phyloP scores from a whole-genome alignment of 2,113 vertebrate genomes.

The Sprattus sprattus region DNA sequence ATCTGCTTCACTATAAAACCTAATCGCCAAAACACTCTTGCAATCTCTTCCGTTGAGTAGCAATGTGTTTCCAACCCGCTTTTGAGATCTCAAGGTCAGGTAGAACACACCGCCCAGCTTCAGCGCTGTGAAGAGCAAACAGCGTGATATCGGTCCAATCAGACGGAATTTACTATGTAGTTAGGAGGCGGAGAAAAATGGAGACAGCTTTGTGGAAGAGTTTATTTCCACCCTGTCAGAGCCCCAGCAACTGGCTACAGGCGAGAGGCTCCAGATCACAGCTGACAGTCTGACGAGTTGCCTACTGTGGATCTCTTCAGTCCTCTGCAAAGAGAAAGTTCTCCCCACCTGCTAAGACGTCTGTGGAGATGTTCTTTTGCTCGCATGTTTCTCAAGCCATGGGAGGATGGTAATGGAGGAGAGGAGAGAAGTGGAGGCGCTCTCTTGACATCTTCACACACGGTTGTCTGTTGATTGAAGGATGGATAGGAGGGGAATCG shows the following conservation, averaged over 20 bases:
- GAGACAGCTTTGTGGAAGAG: slow-evolving; percentile 36
- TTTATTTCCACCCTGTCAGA: slow-evolving; percentile 48
- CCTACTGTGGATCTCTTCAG: slow-evolving; percentile 26
- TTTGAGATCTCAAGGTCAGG: not conserved
- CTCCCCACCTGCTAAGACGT: not conserved
- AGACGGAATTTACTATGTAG: slow-evolving; percentile 17
- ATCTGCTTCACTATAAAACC: not conserved
- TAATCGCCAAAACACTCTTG: not conserved
- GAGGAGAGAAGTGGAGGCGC: not conserved
- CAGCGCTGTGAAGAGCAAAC: not conserved
- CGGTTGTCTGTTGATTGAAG: not conserved
- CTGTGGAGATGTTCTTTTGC: not conserved
- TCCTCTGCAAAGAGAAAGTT: slow-evolving; percentile 8
- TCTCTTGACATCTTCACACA: not conserved
- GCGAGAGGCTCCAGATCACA: slow-evolving; percentile 30
- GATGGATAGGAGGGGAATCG: not conserved
- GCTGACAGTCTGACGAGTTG: slow-evolving; percentile 38
- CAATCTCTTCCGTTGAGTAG: not conserved
- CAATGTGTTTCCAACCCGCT: not conserved
- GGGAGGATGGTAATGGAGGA: not conserved
- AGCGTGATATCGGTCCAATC: slow-evolving; percentile 29
- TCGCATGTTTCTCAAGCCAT: not conserved
- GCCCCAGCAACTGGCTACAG: slow-evolving; percentile 22
- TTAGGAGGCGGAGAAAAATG: slow-evolving; percentile 21
- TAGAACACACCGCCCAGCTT: not conserved